Base-by-base conservation (phyloP, 2,113 vertebrate species). In the Chaetops frenatus region DNA sequence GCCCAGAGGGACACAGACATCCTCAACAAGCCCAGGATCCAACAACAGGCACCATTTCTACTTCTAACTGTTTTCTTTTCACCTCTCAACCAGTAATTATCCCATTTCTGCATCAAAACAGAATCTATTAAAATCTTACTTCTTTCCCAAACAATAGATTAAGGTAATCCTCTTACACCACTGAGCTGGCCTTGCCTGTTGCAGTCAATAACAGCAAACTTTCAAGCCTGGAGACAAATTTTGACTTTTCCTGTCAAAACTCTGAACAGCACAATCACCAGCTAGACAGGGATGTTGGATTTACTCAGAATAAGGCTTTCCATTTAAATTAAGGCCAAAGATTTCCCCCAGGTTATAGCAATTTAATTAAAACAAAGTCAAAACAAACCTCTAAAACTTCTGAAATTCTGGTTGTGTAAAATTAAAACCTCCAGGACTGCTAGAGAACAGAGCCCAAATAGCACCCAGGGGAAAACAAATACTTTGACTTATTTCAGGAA, bases 281-380 rank as follows among this genome's bases (percentile, higher is more conserved):
- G 60, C 57, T 29, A 79, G 82, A 40, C 3, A 14, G n/a, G 45
- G 42, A 73, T 19, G 54, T 1, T 83, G 72, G 67, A 78, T 86
- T 86, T 73, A 71, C 54, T 54, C 42, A 11, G 80, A 53, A 25
- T 50, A 65, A 81, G 35, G 27, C 64, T 90, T 69, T 65, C 58
- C 6, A 3, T 88, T 95, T 88, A 77, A 92, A 95, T 94, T 50
- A 90, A 95, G 51, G 87, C 12, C 5, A 54, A 90, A 88, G 50
- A 93, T 92, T 94, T 80, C 91, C 88, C 94, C 38, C 86, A 92
- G 88, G 85, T 95, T 93, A 88, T 19, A 47, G 79, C 67, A 73
- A 93, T 86, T 93, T 95, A 92, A 97, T 97, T 96, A 95, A 94
- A 97, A 73, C 60, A 81, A 94, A 95, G 82, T 50, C 77, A 90